Base-by-base conservation (phyloP, 2,113 vertebrate genomes). In the Hippoglossus stenolepis region DNA sequence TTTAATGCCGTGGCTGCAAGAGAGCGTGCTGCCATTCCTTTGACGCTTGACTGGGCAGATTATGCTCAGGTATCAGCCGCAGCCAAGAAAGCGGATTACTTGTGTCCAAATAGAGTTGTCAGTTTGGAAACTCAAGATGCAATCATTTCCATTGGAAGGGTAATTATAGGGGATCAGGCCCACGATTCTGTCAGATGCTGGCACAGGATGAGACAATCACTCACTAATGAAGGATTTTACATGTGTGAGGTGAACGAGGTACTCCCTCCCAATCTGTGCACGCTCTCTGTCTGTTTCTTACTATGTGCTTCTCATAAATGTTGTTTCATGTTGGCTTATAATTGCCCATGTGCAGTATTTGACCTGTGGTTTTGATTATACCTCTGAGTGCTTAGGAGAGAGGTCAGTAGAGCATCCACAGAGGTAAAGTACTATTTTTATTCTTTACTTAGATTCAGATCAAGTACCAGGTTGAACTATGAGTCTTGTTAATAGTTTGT, bases 91-190 rank as follows among this genome's bases (percentile, higher is more conserved):
- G 88, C 91, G 93, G 91, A 94, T 94, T 94, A 93, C 89, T 91
- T 92, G 87, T 87, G 90, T 91, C 90, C 91, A 94, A 94, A 94
- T 94, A 92, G 91, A 94, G 91, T 92, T 93, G 92, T 93, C 93
- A 93, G 92, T 94, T 93, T 92, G 87, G 90, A 93, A 94, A 93
- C 87, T 92, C 91, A 83, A 92, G 89, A 92, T 91, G 89, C 87
- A 90, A 91, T 94, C 91, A 93, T 93, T 91, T 93, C 88, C 89
- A 90, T 75, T 68, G 81, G 85, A 90, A 86, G 82, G 84, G 90
- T 94, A 95, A 93, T 94, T 92, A 93, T 79, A 77, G 93, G 65
- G 90, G 91, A 92, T 94, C 87, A 92, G 79, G 77, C 73, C 82
- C 73, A 76, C 76, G 77, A 85, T 88, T 73, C 90, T 91, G 86